Conservation (phyloP, 2,113 vertebrate species). For the Puffinus mauretanicus region DNA sequence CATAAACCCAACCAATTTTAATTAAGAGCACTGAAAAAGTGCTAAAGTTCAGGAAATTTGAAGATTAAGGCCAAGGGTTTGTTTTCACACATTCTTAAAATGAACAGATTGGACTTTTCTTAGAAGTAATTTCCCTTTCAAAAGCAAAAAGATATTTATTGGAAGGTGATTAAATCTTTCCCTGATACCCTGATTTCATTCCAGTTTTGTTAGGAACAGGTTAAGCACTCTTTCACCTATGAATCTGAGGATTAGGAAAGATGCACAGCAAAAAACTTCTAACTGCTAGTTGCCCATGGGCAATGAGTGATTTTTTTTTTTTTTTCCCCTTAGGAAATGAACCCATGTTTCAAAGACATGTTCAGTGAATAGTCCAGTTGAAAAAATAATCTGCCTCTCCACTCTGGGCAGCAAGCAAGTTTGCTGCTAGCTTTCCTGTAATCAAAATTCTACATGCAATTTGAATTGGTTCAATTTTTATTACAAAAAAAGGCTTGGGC, state of each 20-base stretch:
- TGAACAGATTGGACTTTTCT: neutral
- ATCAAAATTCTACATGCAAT: neutral
- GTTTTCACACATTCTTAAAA: neutral
- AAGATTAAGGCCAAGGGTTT: conserved; percentile 18
- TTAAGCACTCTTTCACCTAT: neutral
- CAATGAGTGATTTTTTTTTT: neutral
- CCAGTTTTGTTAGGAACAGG: neutral
- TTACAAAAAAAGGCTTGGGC: neutral
- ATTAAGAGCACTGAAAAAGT: conserved; percentile 15
- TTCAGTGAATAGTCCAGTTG: neutral
- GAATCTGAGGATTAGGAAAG: neutral
- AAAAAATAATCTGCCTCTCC: neutral
- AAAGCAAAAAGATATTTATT: neutral
- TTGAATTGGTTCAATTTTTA: neutral
- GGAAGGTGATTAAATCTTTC: neutral
- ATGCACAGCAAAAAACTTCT: neutral
- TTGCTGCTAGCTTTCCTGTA: neutral
- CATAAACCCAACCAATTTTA: neutral
- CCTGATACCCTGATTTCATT: neutral
- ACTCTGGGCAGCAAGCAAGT: neutral
- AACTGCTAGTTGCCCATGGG: neutral
- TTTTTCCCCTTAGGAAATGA: neutral
- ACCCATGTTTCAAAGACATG: neutral
- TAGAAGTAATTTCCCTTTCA: neutral
- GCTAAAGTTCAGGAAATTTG: conserved; percentile 29